Conservation (phyloP, 1,140 invertebrate genomes). For the Bilobella aurantiaca region DNA sequence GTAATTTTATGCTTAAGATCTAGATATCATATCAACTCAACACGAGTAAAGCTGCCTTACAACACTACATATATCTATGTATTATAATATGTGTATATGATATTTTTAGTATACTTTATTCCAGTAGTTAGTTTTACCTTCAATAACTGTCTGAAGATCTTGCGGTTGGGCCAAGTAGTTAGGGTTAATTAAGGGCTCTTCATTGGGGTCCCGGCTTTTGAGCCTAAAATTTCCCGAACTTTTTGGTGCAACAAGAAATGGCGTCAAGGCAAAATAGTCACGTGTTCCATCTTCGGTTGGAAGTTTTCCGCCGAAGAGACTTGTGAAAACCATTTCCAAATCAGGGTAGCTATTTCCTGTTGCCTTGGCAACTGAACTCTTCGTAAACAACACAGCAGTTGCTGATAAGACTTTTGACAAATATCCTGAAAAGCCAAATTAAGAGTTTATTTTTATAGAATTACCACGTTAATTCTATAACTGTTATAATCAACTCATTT, state of each 20-base stretch:
- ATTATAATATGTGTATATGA: too few species aligned
- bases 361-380: neutral
- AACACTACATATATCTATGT: too few species aligned
- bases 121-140: neutral
- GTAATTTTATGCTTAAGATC: too few species aligned
- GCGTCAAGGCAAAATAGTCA: neutral
- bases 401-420: neutral
- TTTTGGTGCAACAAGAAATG: neutral
- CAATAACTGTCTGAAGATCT: neutral
- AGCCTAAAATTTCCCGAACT: neutral
- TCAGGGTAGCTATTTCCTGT: neutral
- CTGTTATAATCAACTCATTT: too few species aligned
- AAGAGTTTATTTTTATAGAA: neutral
- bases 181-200: slow-evolving; percentile 2
- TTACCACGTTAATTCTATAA: too few species aligned
- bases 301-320: neutral
- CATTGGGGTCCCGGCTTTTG: neutral
- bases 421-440: neutral
- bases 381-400: neutral
- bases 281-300: neutral
- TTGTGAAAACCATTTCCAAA: neutral
- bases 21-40: too few species aligned
- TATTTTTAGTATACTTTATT: too few species aligned
- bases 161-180: neutral
- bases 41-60: too few species aligned